Percentiles rank a stretch among this genome's conserved stretches.
Conservation (phyloP, 2,113 vertebrate genomes). For the Eptatretus burgeri region DNA sequence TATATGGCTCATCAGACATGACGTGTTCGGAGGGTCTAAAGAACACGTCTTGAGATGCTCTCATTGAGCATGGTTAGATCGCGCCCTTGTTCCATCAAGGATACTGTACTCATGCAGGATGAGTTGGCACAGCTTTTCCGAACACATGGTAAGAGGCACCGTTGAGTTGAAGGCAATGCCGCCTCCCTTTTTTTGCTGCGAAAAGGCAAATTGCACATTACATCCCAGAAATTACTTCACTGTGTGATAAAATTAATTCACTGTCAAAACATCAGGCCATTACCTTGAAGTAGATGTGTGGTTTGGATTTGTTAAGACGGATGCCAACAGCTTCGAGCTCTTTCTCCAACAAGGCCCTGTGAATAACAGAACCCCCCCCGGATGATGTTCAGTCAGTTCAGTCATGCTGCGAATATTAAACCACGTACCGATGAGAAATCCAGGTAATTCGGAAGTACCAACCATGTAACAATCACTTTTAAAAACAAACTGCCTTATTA, state of each 20-base stretch:
- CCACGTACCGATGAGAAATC: too few species aligned
- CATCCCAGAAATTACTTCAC: not conserved
- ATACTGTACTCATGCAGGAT: slow-evolving; percentile 97
- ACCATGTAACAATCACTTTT: too few species aligned
- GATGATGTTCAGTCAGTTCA: not conserved
- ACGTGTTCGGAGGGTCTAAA: too few species aligned
- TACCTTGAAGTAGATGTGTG: slow-evolving; percentile 99
- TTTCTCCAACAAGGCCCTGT: slow-evolving; percentile 56
- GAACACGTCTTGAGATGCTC: too few species aligned
- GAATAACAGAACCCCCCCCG: slow-evolving; percentile 7
- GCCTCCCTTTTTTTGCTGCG: slow-evolving; percentile 76
- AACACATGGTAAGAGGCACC: slow-evolving; percentile 64
- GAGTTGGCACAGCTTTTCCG: slow-evolving; percentile 80
- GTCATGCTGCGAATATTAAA: not conserved
- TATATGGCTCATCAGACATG: too few species aligned
- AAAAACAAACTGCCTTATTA: too few species aligned
- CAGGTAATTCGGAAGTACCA: too few species aligned
- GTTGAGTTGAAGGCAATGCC: slow-evolving; percentile 93
- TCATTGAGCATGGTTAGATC: too few species aligned
- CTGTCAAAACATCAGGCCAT: not conserved
- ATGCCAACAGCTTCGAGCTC: slow-evolving; percentile 89
- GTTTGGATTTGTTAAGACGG: slow-evolving; percentile 59
- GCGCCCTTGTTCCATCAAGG: slow-evolving; percentile 18
- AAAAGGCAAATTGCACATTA: slow-evolving; percentile 4
- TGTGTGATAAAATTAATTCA: not conserved